Base-by-base conservation (phyloP, 2,888 invertebrate genomes). In the Metellina segmentata region DNA sequence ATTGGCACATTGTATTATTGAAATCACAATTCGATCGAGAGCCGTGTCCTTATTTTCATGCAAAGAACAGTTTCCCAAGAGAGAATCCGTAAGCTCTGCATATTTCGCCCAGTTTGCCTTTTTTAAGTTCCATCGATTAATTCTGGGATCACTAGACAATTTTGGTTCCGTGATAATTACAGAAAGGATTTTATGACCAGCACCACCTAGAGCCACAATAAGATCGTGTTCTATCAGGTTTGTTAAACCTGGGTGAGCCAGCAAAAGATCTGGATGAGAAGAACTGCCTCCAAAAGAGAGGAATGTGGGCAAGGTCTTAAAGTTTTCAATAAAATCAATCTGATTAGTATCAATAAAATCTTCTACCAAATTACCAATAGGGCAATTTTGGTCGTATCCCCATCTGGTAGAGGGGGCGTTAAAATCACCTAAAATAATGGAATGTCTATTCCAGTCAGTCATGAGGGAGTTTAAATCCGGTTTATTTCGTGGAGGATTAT, bases 341-440 rank as follows among this genome's bases (percentile, higher is more conserved):
- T 77, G 85, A n/a, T n/a, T n/a, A n/a, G n/a, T n/a, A 16, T 86
- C 78, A 69, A 77, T 86, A n/a, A 69, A 86, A 19, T 77, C 85
- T 16, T 86, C 85, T 5, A 85, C 20, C 13, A 77, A n/a, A 0
- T 86, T 86, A 9, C 77, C 77, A 53, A 48, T 19, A 48, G 13
- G 19, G 48, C 51, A 69, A 13, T 48, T 86, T 77, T 48, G n/a
- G 0, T 5, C 51, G 11, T 77, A 86, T 9, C 77, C 85, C 77
- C 78, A 86, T 77, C 77, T 75, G 9, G 34, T 53, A 7, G 85
- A 77, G 48, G 8, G 77, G 77, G 77, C 77, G 34, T 85, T 85
- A n/a, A 83, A 85, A 77, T 69, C 75, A 19, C 77, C 77, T 5
- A 53, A 6, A 69, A 85, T 77, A 48, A 85, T 48, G 34, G 75